A percentile compares a stretch with the other conserved stretches of the same genome.
Evolutionary conservation across 1,140 invertebrate genomes (phyloP).

Genomic region (Monochamus saltuarius): DNA sequence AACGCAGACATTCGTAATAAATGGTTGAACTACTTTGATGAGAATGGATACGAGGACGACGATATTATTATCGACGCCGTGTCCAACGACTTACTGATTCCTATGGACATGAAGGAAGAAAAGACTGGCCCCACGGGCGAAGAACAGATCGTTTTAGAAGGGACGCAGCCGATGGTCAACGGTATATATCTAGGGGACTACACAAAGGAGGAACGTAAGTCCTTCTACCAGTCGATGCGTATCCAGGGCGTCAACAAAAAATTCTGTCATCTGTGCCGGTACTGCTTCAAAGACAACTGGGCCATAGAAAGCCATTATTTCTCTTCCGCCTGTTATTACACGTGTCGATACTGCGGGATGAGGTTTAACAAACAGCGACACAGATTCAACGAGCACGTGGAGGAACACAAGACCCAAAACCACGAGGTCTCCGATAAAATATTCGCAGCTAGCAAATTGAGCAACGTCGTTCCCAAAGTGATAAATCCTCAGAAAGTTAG

Average conservation of each 20-base stretch:
- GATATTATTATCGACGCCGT: conserved; percentile 25
- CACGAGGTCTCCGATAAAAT: conserved; percentile 42
- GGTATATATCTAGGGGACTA: conserved; percentile 41
- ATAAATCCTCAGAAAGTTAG: conserved; percentile 13
- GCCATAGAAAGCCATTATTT: conserved; percentile 50
- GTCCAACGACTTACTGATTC: conserved; percentile 36
- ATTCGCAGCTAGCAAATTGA: conserved; percentile 43
- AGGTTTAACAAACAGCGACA: conserved; percentile 49
- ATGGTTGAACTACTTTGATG: conserved; percentile 43
- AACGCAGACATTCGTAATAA: conserved; percentile 38
- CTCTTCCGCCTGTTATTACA: conserved; percentile 43
- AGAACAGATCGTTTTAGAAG: conserved; percentile 29
- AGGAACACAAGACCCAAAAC: conserved; percentile 39
- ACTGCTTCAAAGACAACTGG: conserved; percentile 52
- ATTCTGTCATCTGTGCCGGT: conserved; percentile 48
- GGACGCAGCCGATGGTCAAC: conserved; percentile 38
- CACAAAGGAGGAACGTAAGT: conserved; percentile 43
- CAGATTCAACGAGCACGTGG: conserved; percentile 42
- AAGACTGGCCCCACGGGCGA: conserved; percentile 21
- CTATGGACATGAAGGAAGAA: conserved; percentile 26
- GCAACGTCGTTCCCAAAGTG: conserved; percentile 39
- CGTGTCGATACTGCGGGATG: conserved; percentile 48
- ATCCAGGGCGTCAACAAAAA: conserved; percentile 45
- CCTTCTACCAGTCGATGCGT: conserved; percentile 41
- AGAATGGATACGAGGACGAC: conserved; percentile 27